These are phyloP conservation scores for Neodontobutis hainanensis DNA, from an alignment of 2,113 vertebrate genomes.

Conservation along the genomic window DNA sequence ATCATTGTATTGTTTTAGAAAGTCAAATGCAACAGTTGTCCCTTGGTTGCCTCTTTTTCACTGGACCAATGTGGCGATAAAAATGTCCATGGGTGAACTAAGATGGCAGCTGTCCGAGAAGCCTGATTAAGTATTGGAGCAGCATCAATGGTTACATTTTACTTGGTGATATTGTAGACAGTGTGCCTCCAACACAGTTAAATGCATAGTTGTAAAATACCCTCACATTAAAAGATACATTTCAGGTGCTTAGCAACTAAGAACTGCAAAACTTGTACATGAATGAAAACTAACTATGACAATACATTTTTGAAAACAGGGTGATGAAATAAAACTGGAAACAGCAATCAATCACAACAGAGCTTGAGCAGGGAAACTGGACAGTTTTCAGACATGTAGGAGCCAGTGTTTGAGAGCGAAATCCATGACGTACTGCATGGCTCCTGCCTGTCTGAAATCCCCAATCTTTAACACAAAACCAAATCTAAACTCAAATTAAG, in stretches of 20 bases:
- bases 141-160: conserved; percentile 32
- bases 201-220: conserved; percentile 20
- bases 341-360: conserved; percentile 72
- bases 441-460: conserved; percentile 82
- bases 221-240: conserved; percentile 29
- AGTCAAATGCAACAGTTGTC: conserved; percentile 2
- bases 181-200: conserved; percentile 16
- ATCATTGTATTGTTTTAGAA: conserved; percentile 17
- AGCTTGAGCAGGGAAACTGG: conserved; percentile 70
- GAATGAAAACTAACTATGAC: conserved; percentile 48
- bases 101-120: neutral
- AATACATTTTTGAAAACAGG: conserved; percentile 57
- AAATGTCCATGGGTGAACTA: conserved; percentile 1
- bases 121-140: neutral
- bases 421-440: conserved; percentile 74
- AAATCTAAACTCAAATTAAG: conserved; percentile 75
- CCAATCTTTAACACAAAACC: conserved; percentile 76
- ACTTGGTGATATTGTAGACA: conserved; percentile 20
- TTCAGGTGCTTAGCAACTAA: conserved; percentile 47
- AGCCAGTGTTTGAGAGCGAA: conserved; percentile 73
- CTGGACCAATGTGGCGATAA: neutral
- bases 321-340: conserved; percentile 75
- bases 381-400: conserved; percentile 76
- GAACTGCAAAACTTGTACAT: conserved; percentile 32
- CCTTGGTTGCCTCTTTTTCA: conserved; percentile 1